Base-by-base conservation (phyloP, 2,113 vertebrate genomes). In the Melanotaenia duboulayi region DNA sequence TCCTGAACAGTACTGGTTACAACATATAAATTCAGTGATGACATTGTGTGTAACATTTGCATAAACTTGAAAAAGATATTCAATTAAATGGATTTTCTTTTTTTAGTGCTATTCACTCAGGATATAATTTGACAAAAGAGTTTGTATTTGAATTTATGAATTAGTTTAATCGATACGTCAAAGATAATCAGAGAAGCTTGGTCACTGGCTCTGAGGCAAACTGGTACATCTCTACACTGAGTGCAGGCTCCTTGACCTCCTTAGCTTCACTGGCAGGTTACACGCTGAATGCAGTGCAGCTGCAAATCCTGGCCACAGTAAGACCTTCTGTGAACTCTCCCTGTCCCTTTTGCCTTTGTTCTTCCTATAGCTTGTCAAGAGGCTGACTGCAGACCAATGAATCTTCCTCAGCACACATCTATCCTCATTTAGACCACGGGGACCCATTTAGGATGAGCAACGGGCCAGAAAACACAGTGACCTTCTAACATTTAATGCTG, bases 391-490 rank as follows among this genome's bases (percentile, higher is more conserved):
- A 72, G 86, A 87, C 77, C 64, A 76, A 71, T 62, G 83, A 77
- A 72, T 75, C 64, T 73, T 85, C 79, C 67, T 74, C 84, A 39
- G 66, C 80, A 65, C 62, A 76, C 89, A 90, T 90, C 83, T 74
- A 90, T 90, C 80, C 84, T 91, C 86, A 90, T 91, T 89, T 84
- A 67, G 82, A 52, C 81, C 71, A 48, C 1, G 12, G 80, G 80
- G 87, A 86, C 52, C 67, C 76, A 87, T 84, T 90, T 88, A 87
- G 73, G 81, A 83, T 65, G 84, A 82, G 84, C 88, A 89, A 78
- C 71, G 67, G 81, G 55, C 86, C 86, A 86, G 76, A 91, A 90
- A 90, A 86, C 75, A 86, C 78, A 70, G 80, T 89, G 88, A 90
- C 89, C 90, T 91, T 90, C 89, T 90, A 57, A 85, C 82, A 82